These are phyloP conservation scores for Drosophila peninsularis DNA, from an alignment of 2,888 invertebrate genomes.

Conservation along the genomic window DNA sequence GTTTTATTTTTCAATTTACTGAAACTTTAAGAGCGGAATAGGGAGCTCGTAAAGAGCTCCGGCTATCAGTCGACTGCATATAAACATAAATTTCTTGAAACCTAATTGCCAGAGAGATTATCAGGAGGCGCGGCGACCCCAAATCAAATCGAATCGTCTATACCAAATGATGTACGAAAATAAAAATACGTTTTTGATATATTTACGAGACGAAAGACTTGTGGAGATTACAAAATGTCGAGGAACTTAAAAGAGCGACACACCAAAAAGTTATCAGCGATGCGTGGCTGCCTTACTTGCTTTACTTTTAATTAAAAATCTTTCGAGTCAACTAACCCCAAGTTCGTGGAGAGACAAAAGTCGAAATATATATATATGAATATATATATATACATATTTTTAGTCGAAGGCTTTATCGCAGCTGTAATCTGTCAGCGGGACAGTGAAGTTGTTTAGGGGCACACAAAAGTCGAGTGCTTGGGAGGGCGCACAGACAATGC, in stretches of 20 bases:
- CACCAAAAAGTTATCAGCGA: constrained; percentile 54
- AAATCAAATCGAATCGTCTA: constrained; percentile 39
- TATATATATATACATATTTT: not conserved
- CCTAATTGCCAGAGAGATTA: constrained; percentile 68
- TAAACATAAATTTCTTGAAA: constrained; percentile 57
- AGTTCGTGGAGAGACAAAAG: constrained; percentile 37
- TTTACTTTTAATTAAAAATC: constrained; percentile 69
- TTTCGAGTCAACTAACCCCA: constrained; percentile 24
- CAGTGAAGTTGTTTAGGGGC: constrained; percentile 40
- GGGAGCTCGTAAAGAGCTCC: constrained; percentile 14
- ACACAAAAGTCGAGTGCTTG: constrained; percentile 40
- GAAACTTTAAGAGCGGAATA: not conserved
- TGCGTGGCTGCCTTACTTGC: constrained; percentile 32
- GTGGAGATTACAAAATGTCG: constrained; percentile 36
- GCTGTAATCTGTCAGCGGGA: constrained; percentile 78
- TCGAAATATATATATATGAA: not conserved
- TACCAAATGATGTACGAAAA: constrained; percentile 48
- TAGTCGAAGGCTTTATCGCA: constrained; percentile 64
- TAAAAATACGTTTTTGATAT: constrained; percentile 65
- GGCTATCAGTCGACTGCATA: constrained; percentile 35
- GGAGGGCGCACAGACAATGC: constrained; percentile 36
- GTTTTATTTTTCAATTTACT: constrained; percentile 18
- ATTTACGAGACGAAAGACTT: constrained; percentile 60
- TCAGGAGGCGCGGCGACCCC: constrained; percentile 48
- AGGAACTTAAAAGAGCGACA: constrained; percentile 22